A percentile compares a stretch with the other conserved stretches of the same genome.
Evolutionary conservation across 2,888 invertebrate species (phyloP).

Genomic region (Habrosyne pyritoides): DNA sequence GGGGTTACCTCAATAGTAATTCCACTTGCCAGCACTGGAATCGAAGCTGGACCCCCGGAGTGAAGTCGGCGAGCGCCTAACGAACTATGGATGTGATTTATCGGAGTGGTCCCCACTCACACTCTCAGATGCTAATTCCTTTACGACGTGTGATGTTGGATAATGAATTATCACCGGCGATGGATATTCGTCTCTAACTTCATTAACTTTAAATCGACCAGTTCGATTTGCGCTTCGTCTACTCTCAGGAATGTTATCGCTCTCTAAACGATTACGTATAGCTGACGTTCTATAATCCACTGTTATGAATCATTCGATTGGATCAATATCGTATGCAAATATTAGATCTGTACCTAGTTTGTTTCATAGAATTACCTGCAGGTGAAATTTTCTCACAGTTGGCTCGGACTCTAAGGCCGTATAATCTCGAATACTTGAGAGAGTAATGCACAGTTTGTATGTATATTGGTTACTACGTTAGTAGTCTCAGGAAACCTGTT

Average conservation of each 20-base stretch:
- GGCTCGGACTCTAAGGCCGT: constrained; percentile 54
- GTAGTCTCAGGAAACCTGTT: constrained; percentile 77
- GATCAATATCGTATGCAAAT: constrained; percentile 6
- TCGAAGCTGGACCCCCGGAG: constrained; percentile 75
- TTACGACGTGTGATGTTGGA: constrained; percentile 73
- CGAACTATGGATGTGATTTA: constrained; percentile 78
- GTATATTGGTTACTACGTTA: constrained; percentile 81
- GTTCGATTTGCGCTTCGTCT: constrained; percentile 4
- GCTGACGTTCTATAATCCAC: neutral
- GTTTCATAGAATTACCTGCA: constrained; percentile 53
- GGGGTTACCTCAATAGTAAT: constrained; percentile 69
- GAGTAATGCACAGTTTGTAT: constrained; percentile 72
- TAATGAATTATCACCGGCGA: constrained; percentile 54
- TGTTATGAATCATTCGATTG: constrained; percentile 3
- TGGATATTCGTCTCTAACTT: constrained; percentile 42
- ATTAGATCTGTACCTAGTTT: constrained; percentile 1
- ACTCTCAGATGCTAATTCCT: constrained; percentile 70
- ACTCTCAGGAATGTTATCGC: neutral
- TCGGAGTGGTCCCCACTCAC: constrained; percentile 59
- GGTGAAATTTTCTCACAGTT: constrained; percentile 80
- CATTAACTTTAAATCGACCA: constrained; percentile 43
- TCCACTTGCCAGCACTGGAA: constrained; percentile 72
- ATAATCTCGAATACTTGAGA: constrained; percentile 68
- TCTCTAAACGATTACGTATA: neutral
- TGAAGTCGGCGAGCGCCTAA: constrained; percentile 69